These are phyloP conservation scores for Propithecus deckenii DNA, from an alignment of 2,797 vertebrate genomes.

Conservation along the genomic window DNA sequence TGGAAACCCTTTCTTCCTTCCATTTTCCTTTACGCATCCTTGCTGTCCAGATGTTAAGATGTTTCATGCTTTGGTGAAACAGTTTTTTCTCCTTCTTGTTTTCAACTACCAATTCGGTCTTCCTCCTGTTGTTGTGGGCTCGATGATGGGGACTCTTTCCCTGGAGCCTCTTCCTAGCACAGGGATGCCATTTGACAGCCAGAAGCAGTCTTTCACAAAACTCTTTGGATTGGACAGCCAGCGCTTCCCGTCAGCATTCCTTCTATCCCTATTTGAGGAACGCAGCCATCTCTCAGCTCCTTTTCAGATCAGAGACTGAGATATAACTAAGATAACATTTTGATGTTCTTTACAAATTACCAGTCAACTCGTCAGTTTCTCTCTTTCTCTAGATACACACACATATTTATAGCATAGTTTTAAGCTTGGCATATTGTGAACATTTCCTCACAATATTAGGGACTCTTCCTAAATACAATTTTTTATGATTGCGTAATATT, in stretches of 20 bases:
- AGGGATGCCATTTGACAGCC: neutral
- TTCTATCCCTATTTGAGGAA: neutral
- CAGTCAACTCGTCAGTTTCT: neutral
- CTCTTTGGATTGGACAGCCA: neutral
- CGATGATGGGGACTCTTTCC: neutral
- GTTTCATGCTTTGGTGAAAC: neutral
- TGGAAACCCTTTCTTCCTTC: neutral
- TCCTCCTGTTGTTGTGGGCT: neutral
- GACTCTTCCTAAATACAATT: neutral
- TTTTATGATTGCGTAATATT: neutral
- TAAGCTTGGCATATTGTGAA: neutral
- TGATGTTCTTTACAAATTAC: neutral
- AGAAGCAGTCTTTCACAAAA: neutral
- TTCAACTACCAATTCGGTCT: neutral
- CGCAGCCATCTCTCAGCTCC: neutral
- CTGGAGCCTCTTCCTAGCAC: neutral
- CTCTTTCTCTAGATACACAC: neutral
- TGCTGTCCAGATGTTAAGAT: neutral
- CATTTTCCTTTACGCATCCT: neutral
- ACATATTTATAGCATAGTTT: neutral
- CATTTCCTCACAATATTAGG: neutral
- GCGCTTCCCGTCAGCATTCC: neutral
- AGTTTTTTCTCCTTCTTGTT: neutral
- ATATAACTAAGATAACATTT: neutral
- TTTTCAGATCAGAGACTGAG: neutral